These are phyloP conservation scores for Pteruthius melanotis DNA, from an alignment of 2,113 vertebrate genomes.

Conservation along the genomic window DNA sequence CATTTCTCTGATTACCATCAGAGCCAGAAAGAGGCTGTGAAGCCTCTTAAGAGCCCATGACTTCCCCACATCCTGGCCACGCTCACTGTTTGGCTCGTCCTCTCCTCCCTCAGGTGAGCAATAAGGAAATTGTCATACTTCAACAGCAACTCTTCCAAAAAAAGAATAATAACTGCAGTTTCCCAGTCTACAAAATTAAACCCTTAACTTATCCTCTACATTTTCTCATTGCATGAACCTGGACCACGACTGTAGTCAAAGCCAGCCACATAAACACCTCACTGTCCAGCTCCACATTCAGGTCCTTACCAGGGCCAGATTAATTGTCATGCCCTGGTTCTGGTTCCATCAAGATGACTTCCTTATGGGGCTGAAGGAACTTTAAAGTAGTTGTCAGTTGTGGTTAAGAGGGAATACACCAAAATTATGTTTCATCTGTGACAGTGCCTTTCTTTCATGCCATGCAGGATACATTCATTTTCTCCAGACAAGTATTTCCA, in stretches of 20 bases:
- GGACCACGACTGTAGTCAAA: rapidly evolving
- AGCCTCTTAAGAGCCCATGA: neutral
- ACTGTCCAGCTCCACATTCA: neutral
- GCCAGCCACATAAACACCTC: neutral
- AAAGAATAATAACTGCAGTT: neutral
- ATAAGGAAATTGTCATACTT: neutral
- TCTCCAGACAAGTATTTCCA: neutral
- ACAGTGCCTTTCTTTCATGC: neutral
- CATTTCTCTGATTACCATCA: neutral
- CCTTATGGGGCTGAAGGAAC: neutral
- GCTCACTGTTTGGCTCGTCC: neutral
- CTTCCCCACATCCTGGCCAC: neutral
- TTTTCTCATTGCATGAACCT: neutral
- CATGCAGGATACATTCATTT: neutral
- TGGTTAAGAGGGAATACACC: neutral
- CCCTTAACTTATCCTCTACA: neutral
- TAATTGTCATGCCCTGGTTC: neutral
- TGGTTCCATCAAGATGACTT: neutral
- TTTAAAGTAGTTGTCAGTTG: neutral
- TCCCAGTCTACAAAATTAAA: neutral
- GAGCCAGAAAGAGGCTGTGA: neutral
- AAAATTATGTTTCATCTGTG: neutral
- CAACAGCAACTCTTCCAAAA: neutral
- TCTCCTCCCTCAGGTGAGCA: neutral
- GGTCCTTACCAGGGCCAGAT: neutral